Conservation (phyloP, 2,888 invertebrate species). For the Orgyia antiqua region DNA sequence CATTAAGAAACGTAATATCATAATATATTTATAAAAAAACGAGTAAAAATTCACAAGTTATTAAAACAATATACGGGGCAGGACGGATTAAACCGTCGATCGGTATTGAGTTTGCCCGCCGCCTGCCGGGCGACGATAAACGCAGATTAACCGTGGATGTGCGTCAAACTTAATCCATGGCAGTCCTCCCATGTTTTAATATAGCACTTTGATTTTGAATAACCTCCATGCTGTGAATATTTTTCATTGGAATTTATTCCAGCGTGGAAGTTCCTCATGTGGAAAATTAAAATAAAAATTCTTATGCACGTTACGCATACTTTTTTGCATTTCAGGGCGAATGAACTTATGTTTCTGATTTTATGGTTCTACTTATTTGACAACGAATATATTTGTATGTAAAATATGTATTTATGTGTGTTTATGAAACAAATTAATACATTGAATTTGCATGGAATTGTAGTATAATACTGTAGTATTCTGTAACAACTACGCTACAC, state of each 20-base stretch:
- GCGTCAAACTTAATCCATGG: constrained; percentile 46
- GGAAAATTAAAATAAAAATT: constrained; percentile 2
- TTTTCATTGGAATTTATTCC: constrained; percentile 2
- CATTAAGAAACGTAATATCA: too few species aligned
- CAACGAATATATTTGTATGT: too few species aligned
- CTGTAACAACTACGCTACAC: too few species aligned
- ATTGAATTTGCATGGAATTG: too few species aligned
- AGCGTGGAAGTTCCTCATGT: constrained; percentile 1
- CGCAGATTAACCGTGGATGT: constrained; percentile 61
- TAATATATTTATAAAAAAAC: too few species aligned
- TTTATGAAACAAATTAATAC: too few species aligned
- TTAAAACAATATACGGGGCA: constrained; percentile 36
- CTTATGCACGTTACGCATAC: neutral
- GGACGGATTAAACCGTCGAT: constrained; percentile 60
- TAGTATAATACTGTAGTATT: too few species aligned
- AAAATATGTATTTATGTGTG: too few species aligned
- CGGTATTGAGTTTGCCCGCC: constrained; percentile 48
- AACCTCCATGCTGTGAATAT: constrained; percentile 5
- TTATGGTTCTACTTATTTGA: too few species aligned
- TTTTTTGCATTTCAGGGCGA: too few species aligned
- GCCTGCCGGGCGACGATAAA: constrained; percentile 64
- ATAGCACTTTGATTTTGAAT: constrained; percentile 31
- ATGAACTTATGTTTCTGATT: too few species aligned
- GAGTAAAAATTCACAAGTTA: constrained; percentile 33
- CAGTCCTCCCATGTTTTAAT: constrained; percentile 40